These are phyloP conservation scores for Halichondria panicea DNA, from an alignment of 37 sponge, comb jelly and placozoan species.

Conservation along the genomic window DNA sequence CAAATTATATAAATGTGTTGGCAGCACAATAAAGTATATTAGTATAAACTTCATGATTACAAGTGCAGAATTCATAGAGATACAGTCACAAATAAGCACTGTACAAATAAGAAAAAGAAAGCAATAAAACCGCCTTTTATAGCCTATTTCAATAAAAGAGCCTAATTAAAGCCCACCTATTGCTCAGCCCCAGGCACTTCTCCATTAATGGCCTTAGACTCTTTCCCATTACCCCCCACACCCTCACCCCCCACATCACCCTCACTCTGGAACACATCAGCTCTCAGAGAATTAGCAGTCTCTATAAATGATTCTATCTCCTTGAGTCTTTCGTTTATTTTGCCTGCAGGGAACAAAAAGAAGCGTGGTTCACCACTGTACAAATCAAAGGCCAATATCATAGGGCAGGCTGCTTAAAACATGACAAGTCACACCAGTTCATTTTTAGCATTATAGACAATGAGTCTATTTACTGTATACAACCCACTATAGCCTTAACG, in stretches of 20 bases:
- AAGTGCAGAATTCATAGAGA: background rate
- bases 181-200: background rate
- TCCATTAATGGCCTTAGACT: background rate
- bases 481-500: no score
- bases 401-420: no score
- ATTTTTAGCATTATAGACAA: no score
- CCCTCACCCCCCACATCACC: conserved; percentile 5
- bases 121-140: background rate
- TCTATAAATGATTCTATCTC: conserved; percentile 10
- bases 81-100: background rate
- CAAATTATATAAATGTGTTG: background rate
- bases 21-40: background rate
- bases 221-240: conserved; percentile 5
- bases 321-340: conserved; percentile 10
- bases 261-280: background rate
- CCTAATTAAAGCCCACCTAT: no score
- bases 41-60: background rate
- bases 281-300: background rate
- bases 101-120: conserved; percentile 2
- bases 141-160: no score
- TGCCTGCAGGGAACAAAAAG: background rate
- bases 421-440: no score
- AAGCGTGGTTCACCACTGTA: no score
- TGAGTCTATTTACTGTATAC: background rate
- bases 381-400: no score